Percentiles rank a stretch among this genome's conserved stretches.
Conservation (phyloP, 2,113 vertebrate species). For the Sylvia atricapilla region DNA sequence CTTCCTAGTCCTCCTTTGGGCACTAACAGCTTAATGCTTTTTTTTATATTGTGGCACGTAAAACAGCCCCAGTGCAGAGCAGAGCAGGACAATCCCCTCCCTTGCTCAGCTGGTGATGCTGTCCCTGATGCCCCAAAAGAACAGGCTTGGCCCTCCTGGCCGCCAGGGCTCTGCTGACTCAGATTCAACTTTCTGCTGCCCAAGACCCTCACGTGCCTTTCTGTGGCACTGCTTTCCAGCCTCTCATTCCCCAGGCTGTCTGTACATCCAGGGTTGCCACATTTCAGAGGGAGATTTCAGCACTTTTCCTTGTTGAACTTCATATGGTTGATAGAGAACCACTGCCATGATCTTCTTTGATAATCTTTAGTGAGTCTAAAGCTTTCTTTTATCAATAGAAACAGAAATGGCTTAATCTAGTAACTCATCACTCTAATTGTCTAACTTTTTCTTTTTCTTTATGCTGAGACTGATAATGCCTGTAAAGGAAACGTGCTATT, state of each 20-base stretch:
- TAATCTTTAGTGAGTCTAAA: neutral
- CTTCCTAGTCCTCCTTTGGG: fast-evolving
- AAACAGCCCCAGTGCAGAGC: neutral
- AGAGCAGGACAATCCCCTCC: neutral
- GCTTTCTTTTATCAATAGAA: neutral
- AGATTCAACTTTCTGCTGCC: fast-evolving
- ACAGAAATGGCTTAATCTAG: neutral
- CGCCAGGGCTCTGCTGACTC: neutral
- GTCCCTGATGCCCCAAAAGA: neutral
- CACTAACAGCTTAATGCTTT: neutral
- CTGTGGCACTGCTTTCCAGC: neutral
- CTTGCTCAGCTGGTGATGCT: fast-evolving
- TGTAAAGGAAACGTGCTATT: neutral
- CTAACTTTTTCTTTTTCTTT: neutral
- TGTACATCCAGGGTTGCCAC: fast-evolving
- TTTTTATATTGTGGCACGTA: neutral
- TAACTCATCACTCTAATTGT: neutral
- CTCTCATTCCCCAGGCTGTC: neutral
- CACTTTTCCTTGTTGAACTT: neutral
- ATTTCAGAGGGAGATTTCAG: neutral
- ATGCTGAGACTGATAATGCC: neutral
- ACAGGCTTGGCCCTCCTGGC: fast-evolving
- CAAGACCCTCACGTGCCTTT: neutral
- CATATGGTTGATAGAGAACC: neutral
- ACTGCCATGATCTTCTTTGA: neutral